Conservation (phyloP, 2,797 vertebrate species). For the Danio aesculapii region DNA sequence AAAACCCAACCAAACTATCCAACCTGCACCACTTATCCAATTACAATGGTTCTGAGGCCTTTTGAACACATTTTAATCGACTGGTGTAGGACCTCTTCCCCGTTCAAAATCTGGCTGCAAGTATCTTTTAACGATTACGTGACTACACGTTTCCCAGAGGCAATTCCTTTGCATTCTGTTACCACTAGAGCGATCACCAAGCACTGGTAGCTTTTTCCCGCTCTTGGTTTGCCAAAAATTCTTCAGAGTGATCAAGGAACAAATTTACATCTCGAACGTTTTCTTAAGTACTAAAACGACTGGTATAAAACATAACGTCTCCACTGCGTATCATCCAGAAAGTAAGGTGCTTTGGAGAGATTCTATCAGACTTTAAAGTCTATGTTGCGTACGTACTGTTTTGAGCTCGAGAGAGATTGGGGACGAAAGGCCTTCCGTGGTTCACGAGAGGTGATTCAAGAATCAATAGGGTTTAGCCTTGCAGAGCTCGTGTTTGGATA, state of each 20-base stretch:
- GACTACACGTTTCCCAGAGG: neutral
- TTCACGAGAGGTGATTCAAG: neutral
- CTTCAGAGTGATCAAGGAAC: slow-evolving; percentile 9
- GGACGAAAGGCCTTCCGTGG: slow-evolving; percentile 19
- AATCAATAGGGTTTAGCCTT: neutral
- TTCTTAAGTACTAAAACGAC: neutral
- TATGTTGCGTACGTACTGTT: slow-evolving; percentile 18
- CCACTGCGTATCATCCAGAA: neutral
- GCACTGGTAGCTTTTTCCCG: slow-evolving; percentile 8
- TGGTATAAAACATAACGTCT: neutral
- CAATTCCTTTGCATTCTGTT: neutral
- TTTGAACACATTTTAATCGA: slow-evolving; percentile 22
- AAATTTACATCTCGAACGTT: slow-evolving; percentile 14
- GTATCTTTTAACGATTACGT: slow-evolving; percentile 9
- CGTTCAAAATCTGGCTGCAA: neutral
- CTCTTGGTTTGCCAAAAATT: neutral
- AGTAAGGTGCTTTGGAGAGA: neutral
- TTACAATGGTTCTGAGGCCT: neutral
- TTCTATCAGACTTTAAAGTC: neutral
- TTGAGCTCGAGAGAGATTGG: neutral
- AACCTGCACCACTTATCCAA: neutral
- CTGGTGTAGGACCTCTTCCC: slow-evolving; percentile 14
- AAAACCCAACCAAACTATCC: slow-evolving; percentile 15
- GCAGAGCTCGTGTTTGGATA: neutral
- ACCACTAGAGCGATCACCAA: neutral